These are phyloP conservation scores for Papilio gigon DNA, from an alignment of 2,888 invertebrate species.

Conservation along the genomic window DNA sequence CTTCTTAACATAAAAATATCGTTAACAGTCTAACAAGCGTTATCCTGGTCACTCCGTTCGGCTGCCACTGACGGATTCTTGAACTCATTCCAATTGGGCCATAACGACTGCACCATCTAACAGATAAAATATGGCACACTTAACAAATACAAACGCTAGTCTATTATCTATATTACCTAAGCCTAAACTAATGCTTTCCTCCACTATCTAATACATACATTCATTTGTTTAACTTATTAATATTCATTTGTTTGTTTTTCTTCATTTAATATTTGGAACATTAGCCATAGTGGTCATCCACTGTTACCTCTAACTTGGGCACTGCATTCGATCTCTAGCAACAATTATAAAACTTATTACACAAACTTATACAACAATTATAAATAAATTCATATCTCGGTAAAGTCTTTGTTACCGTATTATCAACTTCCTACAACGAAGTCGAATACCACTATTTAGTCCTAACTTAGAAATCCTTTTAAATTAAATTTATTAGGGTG, in stretches of 20 bases:
- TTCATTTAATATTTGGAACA: no score
- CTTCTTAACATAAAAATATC: background rate
- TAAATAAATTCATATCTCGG: background rate
- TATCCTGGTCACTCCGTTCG: constrained; percentile 19
- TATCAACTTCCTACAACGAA: background rate
- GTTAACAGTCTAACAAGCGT: constrained; percentile 5
- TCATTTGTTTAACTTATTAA: background rate
- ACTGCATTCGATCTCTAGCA: no score
- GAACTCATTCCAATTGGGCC: constrained; percentile 38
- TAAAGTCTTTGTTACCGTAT: background rate
- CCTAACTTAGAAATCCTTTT: constrained; percentile 36
- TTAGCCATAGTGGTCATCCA: no score
- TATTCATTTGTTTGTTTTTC: background rate
- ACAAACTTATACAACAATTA: no score
- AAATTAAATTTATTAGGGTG: constrained; percentile 35
- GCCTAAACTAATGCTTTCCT: background rate
- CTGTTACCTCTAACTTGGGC: no score
- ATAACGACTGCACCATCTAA: constrained; percentile 17
- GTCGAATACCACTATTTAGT: constrained; percentile 1
- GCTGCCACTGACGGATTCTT: constrained; percentile 35
- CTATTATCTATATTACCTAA: background rate
- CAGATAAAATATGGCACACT: constrained; percentile 27
- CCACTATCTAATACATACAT: background rate
- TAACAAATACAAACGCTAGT: background rate
- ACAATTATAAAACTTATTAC: no score